Percentiles rank a stretch among this genome's conserved stretches.
These are phyloP conservation scores for Stegana nigrithorax DNA, from an alignment of 2,888 invertebrate genomes.

Conservation along the genomic window DNA sequence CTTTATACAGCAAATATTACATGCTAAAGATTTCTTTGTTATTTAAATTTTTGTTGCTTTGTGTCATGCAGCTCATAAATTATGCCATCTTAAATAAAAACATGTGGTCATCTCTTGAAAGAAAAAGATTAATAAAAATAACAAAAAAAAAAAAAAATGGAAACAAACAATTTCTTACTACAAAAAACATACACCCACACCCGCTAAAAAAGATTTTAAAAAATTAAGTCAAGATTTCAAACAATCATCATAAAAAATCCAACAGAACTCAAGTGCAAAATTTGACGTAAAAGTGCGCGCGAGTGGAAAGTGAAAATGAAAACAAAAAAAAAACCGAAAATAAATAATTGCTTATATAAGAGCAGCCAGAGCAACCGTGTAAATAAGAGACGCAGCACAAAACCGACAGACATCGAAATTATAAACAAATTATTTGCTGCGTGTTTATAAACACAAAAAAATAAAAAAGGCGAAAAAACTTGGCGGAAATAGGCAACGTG, in stretches of 20 bases:
- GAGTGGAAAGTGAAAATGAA: neutral
- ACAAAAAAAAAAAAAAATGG: too few species aligned
- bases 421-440: neutral
- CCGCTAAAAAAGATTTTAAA: neutral
- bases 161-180: neutral
- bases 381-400: neutral
- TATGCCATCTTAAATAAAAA: neutral
- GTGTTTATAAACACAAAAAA: neutral
- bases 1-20: too few species aligned
- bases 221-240: neutral
- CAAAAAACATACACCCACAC: constrained; percentile 3
- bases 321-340: neutral
- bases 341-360: neutral
- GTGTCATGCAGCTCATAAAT: constrained; percentile 3
- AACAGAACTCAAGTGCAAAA: neutral
- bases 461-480: neutral
- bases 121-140: neutral
- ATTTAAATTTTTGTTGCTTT: constrained; percentile 6
- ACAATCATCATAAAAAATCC: neutral
- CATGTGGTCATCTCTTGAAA: neutral
- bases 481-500: neutral
- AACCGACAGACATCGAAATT: neutral
- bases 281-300: neutral
- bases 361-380: too few species aligned
- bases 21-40: constrained; percentile 1